These are phyloP conservation scores for Helleia helle DNA, from an alignment of 2,888 invertebrate genomes.

Conservation along the genomic window DNA sequence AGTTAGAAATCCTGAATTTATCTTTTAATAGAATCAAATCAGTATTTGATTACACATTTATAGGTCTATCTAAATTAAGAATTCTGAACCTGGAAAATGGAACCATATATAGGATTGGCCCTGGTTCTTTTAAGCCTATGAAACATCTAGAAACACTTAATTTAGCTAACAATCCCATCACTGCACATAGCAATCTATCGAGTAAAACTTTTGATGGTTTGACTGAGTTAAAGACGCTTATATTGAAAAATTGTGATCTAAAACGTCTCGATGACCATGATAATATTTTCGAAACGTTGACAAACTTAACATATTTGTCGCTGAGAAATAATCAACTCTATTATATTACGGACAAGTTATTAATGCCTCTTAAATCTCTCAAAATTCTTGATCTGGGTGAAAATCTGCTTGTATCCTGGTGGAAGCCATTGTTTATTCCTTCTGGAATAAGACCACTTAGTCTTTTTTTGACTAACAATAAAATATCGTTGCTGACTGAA, in stretches of 20 bases:
- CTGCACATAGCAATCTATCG: conserved; percentile 49
- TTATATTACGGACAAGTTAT: conserved; percentile 47
- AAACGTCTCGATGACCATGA: conserved; percentile 48
- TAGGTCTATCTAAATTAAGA: conserved; percentile 58
- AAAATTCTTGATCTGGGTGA: conserved; percentile 63
- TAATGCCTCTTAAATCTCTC: conserved; percentile 54
- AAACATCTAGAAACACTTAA: conserved; percentile 60
- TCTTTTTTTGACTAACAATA: conserved; percentile 65
- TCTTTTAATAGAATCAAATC: conserved; percentile 69
- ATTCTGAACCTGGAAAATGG: conserved; percentile 68
- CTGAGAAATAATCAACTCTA: conserved; percentile 63
- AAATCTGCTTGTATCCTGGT: conserved; percentile 70
- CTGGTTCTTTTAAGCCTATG: conserved; percentile 55
- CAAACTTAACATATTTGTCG: conserved; percentile 61
- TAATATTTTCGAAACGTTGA: conserved; percentile 65
- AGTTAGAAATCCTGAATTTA: conserved; percentile 62
- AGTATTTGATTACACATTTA: conserved; percentile 63
- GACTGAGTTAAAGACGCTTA: conserved; percentile 56
- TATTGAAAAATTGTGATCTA: conserved; percentile 66
- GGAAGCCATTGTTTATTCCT: conserved; percentile 58
- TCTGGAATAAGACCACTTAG: conserved; percentile 50
- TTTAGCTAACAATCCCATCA: conserved; percentile 69
- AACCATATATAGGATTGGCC: conserved; percentile 61
- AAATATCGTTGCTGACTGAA: conserved; percentile 68
- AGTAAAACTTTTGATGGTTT: conserved; percentile 60